Evolutionary conservation across 2,888 invertebrate species (phyloP).

Genomic region (Tetragonula carbonaria): DNA sequence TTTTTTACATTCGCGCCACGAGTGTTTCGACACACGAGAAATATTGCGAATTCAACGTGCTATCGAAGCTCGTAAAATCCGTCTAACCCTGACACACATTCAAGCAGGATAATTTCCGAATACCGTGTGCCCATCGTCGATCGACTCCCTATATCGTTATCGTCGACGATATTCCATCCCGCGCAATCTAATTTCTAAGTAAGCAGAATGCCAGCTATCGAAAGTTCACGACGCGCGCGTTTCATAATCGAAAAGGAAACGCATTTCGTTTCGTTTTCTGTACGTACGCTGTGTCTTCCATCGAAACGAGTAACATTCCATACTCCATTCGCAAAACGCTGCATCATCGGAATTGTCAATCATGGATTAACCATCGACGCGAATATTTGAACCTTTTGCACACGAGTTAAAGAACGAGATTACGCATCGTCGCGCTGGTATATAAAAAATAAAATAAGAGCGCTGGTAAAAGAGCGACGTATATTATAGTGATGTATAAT

Average conservation of each 20-base stretch:
- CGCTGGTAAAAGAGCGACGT: neutral
- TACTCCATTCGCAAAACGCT: neutral
- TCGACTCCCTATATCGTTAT: constrained; percentile 7
- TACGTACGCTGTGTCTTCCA: neutral
- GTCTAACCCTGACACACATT: constrained; percentile 67
- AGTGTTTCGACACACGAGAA: constrained; percentile 43
- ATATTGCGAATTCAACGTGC: constrained; percentile 44
- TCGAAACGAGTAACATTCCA: neutral
- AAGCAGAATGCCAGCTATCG: neutral
- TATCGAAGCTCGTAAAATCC: constrained; percentile 57
- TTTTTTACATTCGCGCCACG: neutral
- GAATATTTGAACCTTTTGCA: neutral
- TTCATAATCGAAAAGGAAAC: constrained; percentile 28
- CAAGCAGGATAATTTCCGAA: constrained; percentile 16
- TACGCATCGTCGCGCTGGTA: neutral
- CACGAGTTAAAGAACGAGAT: neutral
- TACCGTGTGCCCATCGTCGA: constrained; percentile 19
- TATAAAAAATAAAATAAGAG: neutral
- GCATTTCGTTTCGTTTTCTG: neutral
- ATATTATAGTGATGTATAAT: too few species aligned
- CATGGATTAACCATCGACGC: neutral
- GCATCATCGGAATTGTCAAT: constrained; percentile 22
- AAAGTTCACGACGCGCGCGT: constrained; percentile 2
- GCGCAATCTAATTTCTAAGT: constrained; percentile 9
- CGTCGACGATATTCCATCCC: neutral